Evolutionary conservation across 2,797 vertebrate genomes (phyloP).

Genomic region (Philypnodon macrostomus): DNA sequence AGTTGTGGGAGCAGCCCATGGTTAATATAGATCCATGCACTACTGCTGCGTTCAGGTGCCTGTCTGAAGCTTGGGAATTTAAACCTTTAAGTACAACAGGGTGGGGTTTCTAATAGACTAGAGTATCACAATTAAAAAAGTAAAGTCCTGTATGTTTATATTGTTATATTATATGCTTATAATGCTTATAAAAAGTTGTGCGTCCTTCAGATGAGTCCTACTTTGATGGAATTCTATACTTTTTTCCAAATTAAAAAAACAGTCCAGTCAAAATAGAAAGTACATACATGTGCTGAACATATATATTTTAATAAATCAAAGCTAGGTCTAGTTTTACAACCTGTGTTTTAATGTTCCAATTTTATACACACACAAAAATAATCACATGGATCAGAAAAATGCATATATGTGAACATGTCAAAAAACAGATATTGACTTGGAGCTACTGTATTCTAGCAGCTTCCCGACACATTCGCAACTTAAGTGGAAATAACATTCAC

Average conservation of each 20-base stretch:
- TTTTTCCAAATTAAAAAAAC: too few species aligned
- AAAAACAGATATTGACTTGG: constrained; percentile 15
- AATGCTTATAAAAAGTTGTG: too few species aligned
- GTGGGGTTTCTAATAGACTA: too few species aligned
- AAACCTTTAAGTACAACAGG: too few species aligned
- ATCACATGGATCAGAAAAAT: constrained; percentile 37
- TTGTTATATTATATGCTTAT: too few species aligned
- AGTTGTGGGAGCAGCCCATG: neutral
- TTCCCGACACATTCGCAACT: constrained; percentile 17
- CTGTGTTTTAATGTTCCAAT: constrained; percentile 12
- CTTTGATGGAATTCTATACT: too few species aligned
- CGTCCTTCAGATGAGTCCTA: too few species aligned
- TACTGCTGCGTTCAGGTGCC: constrained; percentile 36
- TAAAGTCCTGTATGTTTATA: too few species aligned
- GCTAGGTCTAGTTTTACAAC: too few species aligned
- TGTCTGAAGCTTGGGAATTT: neutral
- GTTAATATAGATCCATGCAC: neutral
- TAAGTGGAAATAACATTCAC: constrained; percentile 14
- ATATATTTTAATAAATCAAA: too few species aligned
- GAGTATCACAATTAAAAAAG: neutral
- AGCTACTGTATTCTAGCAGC: constrained; percentile 18
- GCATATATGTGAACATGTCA: constrained; percentile 23
- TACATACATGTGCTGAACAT: too few species aligned
- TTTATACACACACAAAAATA: constrained; percentile 36
- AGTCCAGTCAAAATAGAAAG: too few species aligned